Evolutionary conservation across 2,797 vertebrate species (phyloP), one percentile per base, ranked within the genome.

Genomic region (Arnoldichthys spilopterus): DNA sequence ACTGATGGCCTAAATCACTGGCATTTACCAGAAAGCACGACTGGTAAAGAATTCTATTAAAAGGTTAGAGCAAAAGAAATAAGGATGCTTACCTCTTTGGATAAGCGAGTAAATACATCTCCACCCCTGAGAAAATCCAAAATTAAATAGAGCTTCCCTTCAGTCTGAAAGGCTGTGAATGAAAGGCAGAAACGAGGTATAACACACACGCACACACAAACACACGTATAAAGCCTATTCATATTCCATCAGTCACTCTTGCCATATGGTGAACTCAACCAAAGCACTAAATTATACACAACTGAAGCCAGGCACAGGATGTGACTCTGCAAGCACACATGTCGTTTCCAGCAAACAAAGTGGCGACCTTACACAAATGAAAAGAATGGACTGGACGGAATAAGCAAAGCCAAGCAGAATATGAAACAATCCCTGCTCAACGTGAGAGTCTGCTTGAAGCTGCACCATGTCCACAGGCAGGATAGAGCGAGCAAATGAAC

Each of bases 81-180:
- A 54, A 51, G 75, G 85, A 77, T 85, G 91, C 94, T 94, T 95
- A 98, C 97, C 96, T 98, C 97, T 98, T 99, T 99, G 95, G 98
- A 99, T 96, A 99, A 96, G 92, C 98, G 96, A 83, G 97, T 99
- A 95, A 99, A 99, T 87, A 99, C 96, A 93, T 99, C 98, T 91
- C 97, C 97, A 94, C 97, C 98, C 94, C 97, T 98, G 96, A 99
- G 97, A 97, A 99, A 99, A 95, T 98, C 97, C 96, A 99, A 84
- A 94, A 99, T 98, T 95, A 99, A 96, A 95, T 98, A 99, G 83
- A 99, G 95, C 93, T 99, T 99, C 92, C 98, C 98, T 96, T 99
- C 97, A 82, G 97, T 99, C 93, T 99, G 97, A 96, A 98, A 99
- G 92, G 98, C 97, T 99, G 87, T 1, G 24, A 88, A 0, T 5